Evolutionary conservation across 2,888 invertebrate genomes (phyloP).

Genomic region (Caenorhabditis sp.): DNA sequence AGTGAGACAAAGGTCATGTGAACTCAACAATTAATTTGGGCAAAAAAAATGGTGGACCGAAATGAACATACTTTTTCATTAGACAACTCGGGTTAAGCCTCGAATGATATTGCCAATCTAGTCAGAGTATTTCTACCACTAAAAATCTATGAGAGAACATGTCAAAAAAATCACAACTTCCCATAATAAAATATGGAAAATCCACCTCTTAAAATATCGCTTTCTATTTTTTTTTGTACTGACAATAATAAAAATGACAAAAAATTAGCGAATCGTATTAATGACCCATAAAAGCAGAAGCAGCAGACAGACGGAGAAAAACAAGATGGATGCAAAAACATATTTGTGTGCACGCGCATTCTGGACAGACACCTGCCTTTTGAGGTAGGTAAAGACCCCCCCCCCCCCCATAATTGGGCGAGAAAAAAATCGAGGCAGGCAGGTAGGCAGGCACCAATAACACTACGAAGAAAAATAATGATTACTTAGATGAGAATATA

Average conservation of each 20-base stretch:
- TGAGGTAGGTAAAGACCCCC: not conserved
- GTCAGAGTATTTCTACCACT: too few relatives aligned
- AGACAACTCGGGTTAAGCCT: too few relatives aligned
- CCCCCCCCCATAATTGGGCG: not conserved
- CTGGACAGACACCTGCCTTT: not conserved
- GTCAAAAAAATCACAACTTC: not conserved
- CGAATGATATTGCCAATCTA: too few relatives aligned
- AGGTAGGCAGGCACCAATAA: not conserved
- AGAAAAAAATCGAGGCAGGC: too few relatives aligned
- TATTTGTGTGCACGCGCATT: not conserved
- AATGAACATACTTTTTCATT: not conserved
- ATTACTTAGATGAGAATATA: not conserved
- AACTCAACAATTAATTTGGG: not conserved
- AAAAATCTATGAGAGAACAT: too few relatives aligned
- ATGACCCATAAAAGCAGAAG: not conserved
- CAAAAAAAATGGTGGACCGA: not conserved
- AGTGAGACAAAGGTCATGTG: not conserved
- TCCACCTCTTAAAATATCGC: too few relatives aligned
- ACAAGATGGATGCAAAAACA: not conserved
- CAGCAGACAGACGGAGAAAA: not conserved
- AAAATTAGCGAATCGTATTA: too few relatives aligned
- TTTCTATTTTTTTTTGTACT: too few relatives aligned
- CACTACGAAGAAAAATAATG: not conserved
- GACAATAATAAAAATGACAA: too few relatives aligned
- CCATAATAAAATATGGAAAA: too few relatives aligned